A percentile compares a stretch with the other conserved stretches of the same genome.
phyloP scores from a whole-genome alignment of 1,140 invertebrate species.

The Brachionus asplanchnoidis region DNA sequence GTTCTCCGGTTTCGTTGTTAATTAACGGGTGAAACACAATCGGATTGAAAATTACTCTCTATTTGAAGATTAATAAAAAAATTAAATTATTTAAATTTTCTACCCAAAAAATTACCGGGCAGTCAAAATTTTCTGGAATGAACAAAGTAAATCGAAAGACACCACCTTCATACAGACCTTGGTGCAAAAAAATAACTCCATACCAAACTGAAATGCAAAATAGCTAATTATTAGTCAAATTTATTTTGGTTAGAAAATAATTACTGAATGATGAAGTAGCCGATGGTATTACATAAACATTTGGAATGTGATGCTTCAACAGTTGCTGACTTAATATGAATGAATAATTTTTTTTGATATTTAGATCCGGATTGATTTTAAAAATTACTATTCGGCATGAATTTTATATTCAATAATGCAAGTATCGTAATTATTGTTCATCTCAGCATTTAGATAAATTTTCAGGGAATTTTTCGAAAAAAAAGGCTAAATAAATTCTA shows the following conservation, averaged over 20 bases:
- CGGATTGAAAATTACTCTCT: constrained; percentile 78
- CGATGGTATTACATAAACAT: constrained; percentile 85
- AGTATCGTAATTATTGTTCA: constrained; percentile 36
- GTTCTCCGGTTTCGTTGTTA: constrained; percentile 68
- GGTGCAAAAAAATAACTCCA: constrained; percentile 81
- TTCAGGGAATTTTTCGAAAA: not conserved
- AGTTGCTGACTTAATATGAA: constrained; percentile 67
- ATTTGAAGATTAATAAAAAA: constrained; percentile 43
- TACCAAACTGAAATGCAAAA: constrained; percentile 73
- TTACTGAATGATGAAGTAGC: constrained; percentile 63
- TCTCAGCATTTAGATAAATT: not conserved
- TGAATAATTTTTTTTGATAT: not conserved
- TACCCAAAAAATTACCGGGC: constrained; percentile 64
- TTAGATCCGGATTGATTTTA: not conserved
- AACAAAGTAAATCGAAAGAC: constrained; percentile 79
- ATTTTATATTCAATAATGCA: constrained; percentile 39
- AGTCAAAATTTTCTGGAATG: constrained; percentile 77
- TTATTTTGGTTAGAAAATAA: constrained; percentile 42
- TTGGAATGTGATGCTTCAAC: constrained; percentile 74
- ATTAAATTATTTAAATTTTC: no score
- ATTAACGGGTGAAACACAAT: constrained; percentile 81
- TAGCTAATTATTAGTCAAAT: constrained; percentile 28
- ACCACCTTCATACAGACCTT: constrained; percentile 78
- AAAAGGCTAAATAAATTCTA: not conserved
- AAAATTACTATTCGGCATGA: constrained; percentile 35